phyloP scores from a whole-genome alignment of 2,797 vertebrate species.

The Lycodopsis pacificus region DNA sequence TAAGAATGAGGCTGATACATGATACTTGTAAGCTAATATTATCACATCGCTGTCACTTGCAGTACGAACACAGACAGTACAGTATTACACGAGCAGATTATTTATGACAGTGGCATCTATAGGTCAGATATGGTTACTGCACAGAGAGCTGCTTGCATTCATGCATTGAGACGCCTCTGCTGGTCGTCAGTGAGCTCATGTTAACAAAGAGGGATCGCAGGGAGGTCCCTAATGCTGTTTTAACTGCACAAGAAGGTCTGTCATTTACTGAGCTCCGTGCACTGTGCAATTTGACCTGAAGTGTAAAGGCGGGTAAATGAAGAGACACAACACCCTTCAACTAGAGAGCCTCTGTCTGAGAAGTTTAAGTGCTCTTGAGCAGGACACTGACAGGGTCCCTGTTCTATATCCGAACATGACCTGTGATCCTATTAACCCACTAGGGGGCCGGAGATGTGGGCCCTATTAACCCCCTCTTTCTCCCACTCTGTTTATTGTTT shows the following conservation, averaged over 20 bases:
- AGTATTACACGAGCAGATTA: neutral
- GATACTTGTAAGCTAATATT: conserved; percentile 39
- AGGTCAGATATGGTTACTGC: conserved; percentile 51
- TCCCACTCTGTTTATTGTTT: neutral
- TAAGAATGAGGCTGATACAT: conserved; percentile 12
- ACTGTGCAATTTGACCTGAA: conserved; percentile 16
- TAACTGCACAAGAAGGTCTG: neutral
- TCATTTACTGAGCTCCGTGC: neutral
- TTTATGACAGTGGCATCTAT: conserved; percentile 58
- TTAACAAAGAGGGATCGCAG: neutral
- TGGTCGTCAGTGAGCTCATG: neutral
- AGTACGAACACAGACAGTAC: conserved; percentile 4
- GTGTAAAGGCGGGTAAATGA: neutral
- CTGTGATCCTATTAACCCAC: conserved; percentile 5
- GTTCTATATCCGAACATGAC: conserved; percentile 2
- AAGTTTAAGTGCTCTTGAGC: conserved; percentile 14
- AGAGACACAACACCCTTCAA: conserved; percentile 1
- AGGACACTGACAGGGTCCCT: neutral
- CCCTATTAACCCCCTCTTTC: neutral
- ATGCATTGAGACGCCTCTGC: neutral
- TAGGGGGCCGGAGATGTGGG: neutral
- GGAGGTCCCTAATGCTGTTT: conserved; percentile 1
- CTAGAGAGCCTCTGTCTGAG: neutral
- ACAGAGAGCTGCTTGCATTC: conserved; percentile 14
- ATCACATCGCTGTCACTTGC: conserved; percentile 26